Conservation (phyloP, 2,888 invertebrate genomes). For the Choristoneura rosaceana region DNA sequence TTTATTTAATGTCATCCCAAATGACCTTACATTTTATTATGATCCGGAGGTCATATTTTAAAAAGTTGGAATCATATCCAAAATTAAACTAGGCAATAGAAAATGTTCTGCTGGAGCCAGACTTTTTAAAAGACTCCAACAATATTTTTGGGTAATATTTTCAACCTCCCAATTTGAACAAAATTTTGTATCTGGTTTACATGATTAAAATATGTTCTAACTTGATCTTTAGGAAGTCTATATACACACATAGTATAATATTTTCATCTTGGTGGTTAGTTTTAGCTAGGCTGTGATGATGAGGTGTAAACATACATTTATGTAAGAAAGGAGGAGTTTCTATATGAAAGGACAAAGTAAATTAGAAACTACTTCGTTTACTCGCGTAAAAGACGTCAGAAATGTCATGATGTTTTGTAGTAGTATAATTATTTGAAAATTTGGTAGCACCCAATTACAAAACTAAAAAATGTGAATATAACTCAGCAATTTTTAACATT, state of each 20-base stretch:
- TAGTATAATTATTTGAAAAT: constrained; percentile 24
- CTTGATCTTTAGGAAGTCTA: neutral
- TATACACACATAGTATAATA: constrained; percentile 2
- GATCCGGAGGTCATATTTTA: neutral
- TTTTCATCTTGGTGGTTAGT: constrained; percentile 34
- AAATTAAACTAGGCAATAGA: neutral
- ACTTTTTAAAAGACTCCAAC: neutral
- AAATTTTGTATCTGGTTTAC: constrained; percentile 31
- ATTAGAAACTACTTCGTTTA: neutral
- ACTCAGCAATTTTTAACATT: constrained; percentile 14
- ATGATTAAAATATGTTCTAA: constrained; percentile 17
- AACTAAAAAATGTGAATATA: constrained; percentile 27
- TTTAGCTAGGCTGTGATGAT: constrained; percentile 34
- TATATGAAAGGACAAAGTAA: neutral
- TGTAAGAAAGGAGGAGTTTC: constrained; percentile 8
- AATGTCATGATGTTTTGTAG: constrained; percentile 12
- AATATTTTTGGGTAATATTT: constrained; percentile 35
- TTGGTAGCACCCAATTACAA: constrained; percentile 38
- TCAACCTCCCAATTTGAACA: constrained; percentile 7
- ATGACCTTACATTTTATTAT: neutral
- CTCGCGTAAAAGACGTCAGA: neutral
- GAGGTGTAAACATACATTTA: neutral
- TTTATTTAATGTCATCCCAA: neutral
- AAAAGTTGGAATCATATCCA: constrained; percentile 1
- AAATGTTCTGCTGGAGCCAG: constrained; percentile 1